A percentile compares a stretch with the other conserved stretches of the same genome.
phyloP scores from a whole-genome alignment of 2,888 invertebrate species.

The Ectemnius cavifrons region DNA sequence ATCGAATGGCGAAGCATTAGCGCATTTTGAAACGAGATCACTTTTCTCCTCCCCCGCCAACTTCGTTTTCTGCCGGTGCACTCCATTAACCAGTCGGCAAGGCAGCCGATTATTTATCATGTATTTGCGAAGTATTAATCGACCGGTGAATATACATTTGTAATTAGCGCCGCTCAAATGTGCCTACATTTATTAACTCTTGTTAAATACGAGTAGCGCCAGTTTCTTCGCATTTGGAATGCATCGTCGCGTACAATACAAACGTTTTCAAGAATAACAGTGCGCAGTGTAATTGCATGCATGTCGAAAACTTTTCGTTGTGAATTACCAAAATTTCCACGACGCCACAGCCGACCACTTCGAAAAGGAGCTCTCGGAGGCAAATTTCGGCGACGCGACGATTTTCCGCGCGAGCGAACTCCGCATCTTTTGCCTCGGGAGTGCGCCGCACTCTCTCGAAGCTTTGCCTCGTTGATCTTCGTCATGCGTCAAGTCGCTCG shows the following conservation, averaged over 20 bases:
- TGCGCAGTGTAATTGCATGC: neutral
- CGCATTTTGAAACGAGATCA: slow-evolving; percentile 19
- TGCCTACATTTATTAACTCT: neutral
- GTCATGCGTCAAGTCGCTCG: slow-evolving; percentile 54
- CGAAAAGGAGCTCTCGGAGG: too few relatives aligned
- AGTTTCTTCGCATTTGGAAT: neutral
- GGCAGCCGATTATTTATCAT: slow-evolving; percentile 14
- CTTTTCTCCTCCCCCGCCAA: slow-evolving; percentile 11
- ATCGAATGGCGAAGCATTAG: slow-evolving; percentile 15
- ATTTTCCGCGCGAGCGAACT: slow-evolving; percentile 13
- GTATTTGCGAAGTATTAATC: slow-evolving; percentile 21
- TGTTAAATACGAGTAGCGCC: neutral
- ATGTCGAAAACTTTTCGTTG: neutral
- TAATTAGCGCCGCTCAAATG: neutral
- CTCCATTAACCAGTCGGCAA: neutral
- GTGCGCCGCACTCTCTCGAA: slow-evolving; percentile 19
- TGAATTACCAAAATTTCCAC: slow-evolving; percentile 5
- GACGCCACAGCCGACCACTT: neutral
- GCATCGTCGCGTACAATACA: neutral
- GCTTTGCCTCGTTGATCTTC: slow-evolving; percentile 55
- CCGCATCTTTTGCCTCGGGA: neutral
- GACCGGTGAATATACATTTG: neutral
- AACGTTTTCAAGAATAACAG: neutral
- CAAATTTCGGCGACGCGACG: neutral
- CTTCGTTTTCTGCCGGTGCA: neutral